Conservation (phyloP, 2,113 vertebrate species). For the Hemiprocne comata region DNA sequence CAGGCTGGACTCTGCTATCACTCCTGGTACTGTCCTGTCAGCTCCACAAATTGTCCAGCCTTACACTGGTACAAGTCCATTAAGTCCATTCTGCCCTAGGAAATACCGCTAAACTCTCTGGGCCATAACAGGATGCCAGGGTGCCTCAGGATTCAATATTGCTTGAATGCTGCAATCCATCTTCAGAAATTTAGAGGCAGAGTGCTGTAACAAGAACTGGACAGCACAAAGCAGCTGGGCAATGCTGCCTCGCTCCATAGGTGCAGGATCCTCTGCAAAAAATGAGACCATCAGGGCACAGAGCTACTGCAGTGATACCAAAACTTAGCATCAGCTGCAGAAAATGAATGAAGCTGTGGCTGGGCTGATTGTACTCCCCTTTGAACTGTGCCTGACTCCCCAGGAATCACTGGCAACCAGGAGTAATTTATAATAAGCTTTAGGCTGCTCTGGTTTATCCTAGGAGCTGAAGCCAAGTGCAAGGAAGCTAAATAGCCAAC, state of each 20-base stretch:
- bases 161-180: neutral
- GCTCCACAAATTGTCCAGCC: neutral
- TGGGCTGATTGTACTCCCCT: neutral
- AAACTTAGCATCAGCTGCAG: neutral
- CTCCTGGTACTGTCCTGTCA: neutral
- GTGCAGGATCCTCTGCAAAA: neutral
- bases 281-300: neutral
- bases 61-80: neutral
- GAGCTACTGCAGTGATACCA: neutral
- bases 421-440: slow-evolving; percentile 30
- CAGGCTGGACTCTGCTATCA: neutral
- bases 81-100: neutral
- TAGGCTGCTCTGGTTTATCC: slow-evolving; percentile 34
- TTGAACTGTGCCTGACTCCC: slow-evolving; percentile 3
- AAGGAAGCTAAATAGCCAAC: neutral
- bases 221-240: neutral
- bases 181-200: neutral
- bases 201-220: neutral
- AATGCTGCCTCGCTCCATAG: neutral
- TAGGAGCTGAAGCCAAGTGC: slow-evolving; percentile 16
- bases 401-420: neutral
- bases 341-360: neutral
- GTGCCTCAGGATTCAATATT: neutral
- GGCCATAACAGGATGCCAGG: neutral
- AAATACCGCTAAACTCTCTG: neutral